Evolutionary conservation across 2,797 vertebrate genomes (phyloP).

Genomic region (Vultur gryphus): DNA sequence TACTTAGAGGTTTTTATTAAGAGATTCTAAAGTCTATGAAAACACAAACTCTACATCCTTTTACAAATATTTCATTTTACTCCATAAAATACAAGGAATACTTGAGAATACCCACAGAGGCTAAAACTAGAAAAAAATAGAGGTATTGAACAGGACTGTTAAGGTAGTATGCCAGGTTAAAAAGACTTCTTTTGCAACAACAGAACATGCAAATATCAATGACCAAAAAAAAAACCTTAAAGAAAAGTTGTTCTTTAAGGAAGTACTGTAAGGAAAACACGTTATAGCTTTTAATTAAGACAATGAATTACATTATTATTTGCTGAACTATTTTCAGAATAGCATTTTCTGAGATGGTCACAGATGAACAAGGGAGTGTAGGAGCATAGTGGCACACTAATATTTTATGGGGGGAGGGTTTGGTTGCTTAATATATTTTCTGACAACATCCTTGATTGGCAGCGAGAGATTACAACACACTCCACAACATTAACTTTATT

Average conservation of each 20-base stretch:
- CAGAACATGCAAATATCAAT: not conserved
- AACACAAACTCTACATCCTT: not conserved
- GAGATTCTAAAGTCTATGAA: not conserved
- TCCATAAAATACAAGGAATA: not conserved
- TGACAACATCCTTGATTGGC: not conserved
- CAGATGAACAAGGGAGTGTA: not conserved
- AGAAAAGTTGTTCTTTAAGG: not conserved
- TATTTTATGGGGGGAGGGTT: not conserved
- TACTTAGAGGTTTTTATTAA: not conserved
- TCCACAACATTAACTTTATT: not conserved
- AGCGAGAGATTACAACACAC: not conserved
- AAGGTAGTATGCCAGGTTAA: not conserved
- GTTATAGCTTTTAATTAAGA: not conserved
- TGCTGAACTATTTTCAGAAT: not conserved
- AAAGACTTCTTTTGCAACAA: not conserved
- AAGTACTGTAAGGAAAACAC: not conserved
- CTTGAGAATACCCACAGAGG: not conserved
- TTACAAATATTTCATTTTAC: not conserved
- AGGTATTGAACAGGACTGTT: not conserved
- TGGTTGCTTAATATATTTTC: not conserved
- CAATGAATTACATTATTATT: not conserved
- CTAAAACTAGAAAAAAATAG: not conserved
- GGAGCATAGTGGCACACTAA: not conserved
- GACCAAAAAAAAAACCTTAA: not conserved
- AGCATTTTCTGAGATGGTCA: not conserved